Conservation (phyloP, 2,888 invertebrate genomes). For the Hypena proboscidalis region DNA sequence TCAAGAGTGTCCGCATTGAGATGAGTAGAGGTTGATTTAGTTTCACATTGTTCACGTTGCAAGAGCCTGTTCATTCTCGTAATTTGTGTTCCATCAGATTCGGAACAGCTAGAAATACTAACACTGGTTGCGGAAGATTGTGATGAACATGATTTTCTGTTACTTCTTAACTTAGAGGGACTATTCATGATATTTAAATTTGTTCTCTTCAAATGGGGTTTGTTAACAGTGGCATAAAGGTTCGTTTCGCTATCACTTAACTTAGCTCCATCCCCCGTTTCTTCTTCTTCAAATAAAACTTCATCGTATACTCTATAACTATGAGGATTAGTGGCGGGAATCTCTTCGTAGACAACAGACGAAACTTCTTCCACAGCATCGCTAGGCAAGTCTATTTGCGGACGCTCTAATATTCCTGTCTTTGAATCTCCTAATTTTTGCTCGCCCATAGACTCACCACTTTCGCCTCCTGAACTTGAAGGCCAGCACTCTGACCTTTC, state of each 20-base stretch:
- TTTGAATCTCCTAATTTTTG: conserved; percentile 62
- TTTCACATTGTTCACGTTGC: conserved; percentile 70
- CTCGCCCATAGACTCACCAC: conserved; percentile 85
- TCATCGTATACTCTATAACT: conserved; percentile 77
- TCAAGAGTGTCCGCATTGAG: conserved; percentile 86
- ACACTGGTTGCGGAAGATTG: conserved; percentile 82
- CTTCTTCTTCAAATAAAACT: conserved; percentile 78
- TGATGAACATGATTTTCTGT: conserved; percentile 74
- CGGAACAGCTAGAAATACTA: conserved; percentile 83
- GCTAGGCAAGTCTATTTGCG: conserved; percentile 84
- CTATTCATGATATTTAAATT: conserved; percentile 85
- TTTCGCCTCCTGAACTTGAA: conserved; percentile 87
- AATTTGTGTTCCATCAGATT: conserved; percentile 82
- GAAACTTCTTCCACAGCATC: conserved; percentile 76
- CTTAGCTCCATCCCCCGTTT: conserved; percentile 71
- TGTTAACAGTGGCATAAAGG: conserved; percentile 80
- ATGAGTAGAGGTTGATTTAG: conserved; percentile 81
- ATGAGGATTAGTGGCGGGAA: conserved; percentile 62
- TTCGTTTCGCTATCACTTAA: conserved; percentile 74
- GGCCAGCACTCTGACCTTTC: conserved; percentile 91
- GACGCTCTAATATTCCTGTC: conserved; percentile 58
- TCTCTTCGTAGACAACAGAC: conserved; percentile 73
- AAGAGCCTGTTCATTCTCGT: conserved; percentile 75
- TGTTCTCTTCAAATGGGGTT: conserved; percentile 71
- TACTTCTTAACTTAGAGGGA: conserved; percentile 71